Evolutionary conservation across 2,888 invertebrate species (phyloP).

Genomic region (Zaprionus lineosus): DNA sequence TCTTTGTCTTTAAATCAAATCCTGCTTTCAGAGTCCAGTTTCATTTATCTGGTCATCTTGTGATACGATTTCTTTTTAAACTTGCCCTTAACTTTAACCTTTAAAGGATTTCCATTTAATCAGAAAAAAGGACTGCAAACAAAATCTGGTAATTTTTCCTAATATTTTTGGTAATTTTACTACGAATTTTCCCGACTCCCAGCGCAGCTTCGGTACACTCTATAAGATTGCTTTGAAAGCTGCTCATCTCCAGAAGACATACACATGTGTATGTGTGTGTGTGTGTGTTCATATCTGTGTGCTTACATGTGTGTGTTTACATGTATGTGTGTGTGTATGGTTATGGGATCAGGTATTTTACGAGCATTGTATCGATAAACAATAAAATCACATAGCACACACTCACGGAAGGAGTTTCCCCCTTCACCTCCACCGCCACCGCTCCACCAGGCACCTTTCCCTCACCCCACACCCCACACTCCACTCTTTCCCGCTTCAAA

Average conservation of each 20-base stretch:
- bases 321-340: conserved; percentile 17
- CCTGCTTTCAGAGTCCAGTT: too few species aligned
- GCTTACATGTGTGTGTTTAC: neutral
- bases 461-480: neutral
- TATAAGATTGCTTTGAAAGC: neutral
- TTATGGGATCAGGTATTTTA: conserved; percentile 64
- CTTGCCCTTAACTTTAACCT: too few species aligned
- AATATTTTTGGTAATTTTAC: too few species aligned
- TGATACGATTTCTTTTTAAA: too few species aligned
- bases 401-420: too few species aligned
- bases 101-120: too few species aligned
- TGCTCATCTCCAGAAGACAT: conserved; percentile 31
- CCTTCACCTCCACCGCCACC: too few species aligned
- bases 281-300: conserved; percentile 17
- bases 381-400: conserved; percentile 58
- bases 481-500: neutral
- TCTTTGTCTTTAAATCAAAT: too few species aligned
- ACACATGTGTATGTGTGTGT: conserved; percentile 1
- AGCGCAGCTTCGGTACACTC: conserved; percentile 1
- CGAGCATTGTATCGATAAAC: conserved; percentile 70
- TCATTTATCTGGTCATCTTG: too few species aligned
- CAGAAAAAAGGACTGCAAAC: too few species aligned
- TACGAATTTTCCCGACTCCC: neutral
- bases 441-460: neutral
- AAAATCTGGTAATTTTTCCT: too few species aligned